A percentile compares a stretch with the other conserved stretches of the same genome.
phyloP scores from a whole-genome alignment of 2,113 vertebrate genomes.

The Ranitomeya variabilis region DNA sequence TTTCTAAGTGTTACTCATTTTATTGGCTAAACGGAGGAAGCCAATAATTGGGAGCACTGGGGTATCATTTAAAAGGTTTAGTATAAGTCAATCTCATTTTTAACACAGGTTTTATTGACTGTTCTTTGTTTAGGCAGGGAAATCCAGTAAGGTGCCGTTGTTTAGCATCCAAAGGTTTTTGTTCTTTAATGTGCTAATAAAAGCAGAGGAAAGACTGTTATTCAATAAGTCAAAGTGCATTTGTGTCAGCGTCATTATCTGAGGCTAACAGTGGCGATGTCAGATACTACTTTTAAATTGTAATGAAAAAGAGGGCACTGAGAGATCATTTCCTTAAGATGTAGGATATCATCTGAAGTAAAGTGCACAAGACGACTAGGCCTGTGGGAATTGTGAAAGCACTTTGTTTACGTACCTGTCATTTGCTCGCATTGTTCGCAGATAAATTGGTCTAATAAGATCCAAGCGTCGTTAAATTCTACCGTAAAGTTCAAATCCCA shows the following conservation, averaged over 20 bases:
- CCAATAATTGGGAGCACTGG: slow-evolving; percentile 37
- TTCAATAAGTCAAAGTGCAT: slow-evolving; percentile 61
- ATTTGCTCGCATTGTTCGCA: slow-evolving; percentile 46
- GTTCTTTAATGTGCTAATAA: slow-evolving; percentile 62
- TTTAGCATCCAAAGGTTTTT: slow-evolving; percentile 58
- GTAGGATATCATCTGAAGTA: slow-evolving; percentile 61
- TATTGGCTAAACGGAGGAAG: slow-evolving; percentile 39
- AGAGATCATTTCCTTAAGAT: slow-evolving; percentile 68
- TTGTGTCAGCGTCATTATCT: slow-evolving; percentile 69
- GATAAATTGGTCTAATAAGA: slow-evolving; percentile 39
- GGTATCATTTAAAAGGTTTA: slow-evolving; percentile 51
- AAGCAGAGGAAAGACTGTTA: slow-evolving; percentile 60
- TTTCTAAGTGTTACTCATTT: slow-evolving; percentile 41
- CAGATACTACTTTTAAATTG: slow-evolving; percentile 62
- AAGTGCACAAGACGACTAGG: slow-evolving; percentile 5
- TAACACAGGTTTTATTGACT: slow-evolving; percentile 54
- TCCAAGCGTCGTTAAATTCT: slow-evolving; percentile 22
- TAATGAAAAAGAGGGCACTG: slow-evolving; percentile 63
- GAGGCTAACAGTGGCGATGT: slow-evolving; percentile 66
- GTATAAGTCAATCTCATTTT: slow-evolving; percentile 50
- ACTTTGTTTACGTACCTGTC: slow-evolving; percentile 47
- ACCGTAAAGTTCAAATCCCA: slow-evolving; percentile 2
- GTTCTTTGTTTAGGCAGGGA: slow-evolving; percentile 59
- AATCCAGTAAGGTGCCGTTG: slow-evolving; percentile 59
- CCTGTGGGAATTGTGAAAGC: slow-evolving; percentile 33